A percentile compares a stretch with the other conserved stretches of the same genome.
Conservation (phyloP, 2,797 vertebrate genomes). For the Sebastes itinus region DNA sequence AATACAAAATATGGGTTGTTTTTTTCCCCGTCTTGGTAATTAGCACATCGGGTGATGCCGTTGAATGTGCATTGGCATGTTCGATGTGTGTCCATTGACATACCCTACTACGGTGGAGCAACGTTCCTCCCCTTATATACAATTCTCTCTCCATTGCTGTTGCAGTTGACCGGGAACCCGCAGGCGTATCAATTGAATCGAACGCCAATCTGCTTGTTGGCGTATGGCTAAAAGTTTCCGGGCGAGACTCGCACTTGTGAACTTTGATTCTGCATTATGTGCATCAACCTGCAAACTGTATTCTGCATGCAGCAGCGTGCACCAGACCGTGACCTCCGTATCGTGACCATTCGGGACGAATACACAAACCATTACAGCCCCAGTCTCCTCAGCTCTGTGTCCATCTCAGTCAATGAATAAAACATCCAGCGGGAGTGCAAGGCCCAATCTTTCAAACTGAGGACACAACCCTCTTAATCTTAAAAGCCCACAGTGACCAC, state of each 20-base stretch:
- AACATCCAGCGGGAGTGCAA: slow-evolving; percentile 7
- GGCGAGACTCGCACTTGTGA: too few relatives aligned
- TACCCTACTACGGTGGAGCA: neutral
- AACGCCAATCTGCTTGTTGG: neutral
- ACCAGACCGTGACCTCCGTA: neutral
- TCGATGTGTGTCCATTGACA: neutral
- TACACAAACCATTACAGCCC: neutral
- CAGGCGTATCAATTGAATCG: neutral
- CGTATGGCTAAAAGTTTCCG: too few relatives aligned
- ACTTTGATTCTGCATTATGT: neutral
- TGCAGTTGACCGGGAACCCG: too few relatives aligned
- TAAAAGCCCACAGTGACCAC: slow-evolving; percentile 11
- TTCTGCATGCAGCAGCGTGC: neutral
- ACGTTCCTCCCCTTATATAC: neutral
- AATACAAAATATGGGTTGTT: neutral
- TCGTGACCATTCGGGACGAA: neutral
- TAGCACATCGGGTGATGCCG: neutral
- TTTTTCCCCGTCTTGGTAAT: neutral
- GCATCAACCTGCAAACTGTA: neutral
- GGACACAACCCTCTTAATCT: slow-evolving; percentile 1
- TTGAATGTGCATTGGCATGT: neutral
- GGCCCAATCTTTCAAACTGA: slow-evolving; percentile 17
- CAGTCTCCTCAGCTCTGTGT: neutral
- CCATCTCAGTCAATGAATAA: slow-evolving; percentile 15
- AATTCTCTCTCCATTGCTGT: too few relatives aligned